Base-by-base conservation (phyloP, 2,113 vertebrate genomes). In the Cyprinus carpio region DNA sequence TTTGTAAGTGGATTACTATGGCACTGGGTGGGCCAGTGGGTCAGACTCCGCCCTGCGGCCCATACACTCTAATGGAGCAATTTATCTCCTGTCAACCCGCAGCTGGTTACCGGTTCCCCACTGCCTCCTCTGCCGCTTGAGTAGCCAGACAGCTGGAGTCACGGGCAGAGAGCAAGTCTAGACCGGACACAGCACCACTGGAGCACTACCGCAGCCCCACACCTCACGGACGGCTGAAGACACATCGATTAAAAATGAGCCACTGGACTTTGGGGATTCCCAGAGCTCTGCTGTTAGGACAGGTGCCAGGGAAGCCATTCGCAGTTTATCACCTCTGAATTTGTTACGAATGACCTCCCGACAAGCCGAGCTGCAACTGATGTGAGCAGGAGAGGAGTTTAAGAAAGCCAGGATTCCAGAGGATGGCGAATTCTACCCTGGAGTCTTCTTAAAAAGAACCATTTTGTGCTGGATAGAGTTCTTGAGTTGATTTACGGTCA, bases 71-170 rank as follows among this genome's bases (percentile, higher is more conserved):
- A 83, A 89, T 88, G 77, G 84, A 87, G 82, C 37, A 40, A 87
- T 91, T 84, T 54, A 80, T 89, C 83, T 89, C 75, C 76, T 88
- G 88, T 89, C 90, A 91, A 85, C 62, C 67, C 77, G 81, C 90
- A 88, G 87, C 84, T 85, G 88, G 83, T 74, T 77, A 81, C 78
- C 10, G 79, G 64, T 29, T 65, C 40, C 76, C 46, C 43, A 31
- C 25, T 43, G 54, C 34, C 77, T 83, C 49, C 20, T 37, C 25
- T 67, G 46, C 16, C 51, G 31, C 71, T 74, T 29, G 69, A 80
- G 31, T 46, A 37, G 23, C 46, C 71, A 40, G 82, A 51, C 60
- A 60, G 83, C 49, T 56, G 31, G 25, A 79, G 54, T 58, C 49
- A 25, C 4, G 79, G 31, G 31, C 31, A 80, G 37, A 80, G 58